phyloP scores from a whole-genome alignment of 2,797 vertebrate genomes.

The Varecia variegata region DNA sequence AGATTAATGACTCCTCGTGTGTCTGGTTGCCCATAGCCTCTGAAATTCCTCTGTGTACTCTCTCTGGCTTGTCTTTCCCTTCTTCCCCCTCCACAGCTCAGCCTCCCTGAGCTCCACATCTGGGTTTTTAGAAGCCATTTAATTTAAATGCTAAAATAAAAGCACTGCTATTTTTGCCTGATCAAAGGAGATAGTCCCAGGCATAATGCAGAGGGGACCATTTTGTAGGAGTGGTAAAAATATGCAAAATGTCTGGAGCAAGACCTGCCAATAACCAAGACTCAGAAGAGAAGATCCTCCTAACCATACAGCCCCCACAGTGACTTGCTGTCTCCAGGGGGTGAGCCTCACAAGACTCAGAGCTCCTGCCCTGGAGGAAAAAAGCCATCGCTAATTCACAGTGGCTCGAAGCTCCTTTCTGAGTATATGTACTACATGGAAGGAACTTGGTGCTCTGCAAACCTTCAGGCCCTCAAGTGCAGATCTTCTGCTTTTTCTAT shows the following conservation, averaged over 20 bases:
- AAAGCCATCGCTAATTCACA: not conserved
- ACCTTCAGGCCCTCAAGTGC: not conserved
- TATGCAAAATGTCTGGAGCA: not conserved
- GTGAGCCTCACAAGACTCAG: not conserved
- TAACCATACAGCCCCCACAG: not conserved
- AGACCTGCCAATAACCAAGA: not conserved
- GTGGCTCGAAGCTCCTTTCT: not conserved
- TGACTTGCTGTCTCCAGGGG: not conserved
- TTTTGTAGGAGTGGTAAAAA: slow-evolving; percentile 40
- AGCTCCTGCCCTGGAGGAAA: not conserved
- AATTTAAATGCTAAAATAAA: slow-evolving; percentile 46
- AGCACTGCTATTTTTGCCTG: not conserved
- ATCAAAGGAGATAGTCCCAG: not conserved
- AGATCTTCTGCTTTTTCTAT: not conserved
- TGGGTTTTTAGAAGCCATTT: slow-evolving; percentile 37
- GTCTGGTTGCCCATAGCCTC: slow-evolving; percentile 31
- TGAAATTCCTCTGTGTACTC: slow-evolving; percentile 52
- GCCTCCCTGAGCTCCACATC: slow-evolving; percentile 12
- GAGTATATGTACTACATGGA: not conserved
- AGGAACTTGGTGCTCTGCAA: not conserved
- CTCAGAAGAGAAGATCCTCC: not conserved
- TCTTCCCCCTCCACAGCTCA: not conserved
- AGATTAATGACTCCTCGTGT: slow-evolving; percentile 69
- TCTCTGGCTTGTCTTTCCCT: not conserved
- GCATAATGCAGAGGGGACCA: not conserved